phyloP scores from a whole-genome alignment of 2,797 vertebrate species.

The Leptatherina wallacei region DNA sequence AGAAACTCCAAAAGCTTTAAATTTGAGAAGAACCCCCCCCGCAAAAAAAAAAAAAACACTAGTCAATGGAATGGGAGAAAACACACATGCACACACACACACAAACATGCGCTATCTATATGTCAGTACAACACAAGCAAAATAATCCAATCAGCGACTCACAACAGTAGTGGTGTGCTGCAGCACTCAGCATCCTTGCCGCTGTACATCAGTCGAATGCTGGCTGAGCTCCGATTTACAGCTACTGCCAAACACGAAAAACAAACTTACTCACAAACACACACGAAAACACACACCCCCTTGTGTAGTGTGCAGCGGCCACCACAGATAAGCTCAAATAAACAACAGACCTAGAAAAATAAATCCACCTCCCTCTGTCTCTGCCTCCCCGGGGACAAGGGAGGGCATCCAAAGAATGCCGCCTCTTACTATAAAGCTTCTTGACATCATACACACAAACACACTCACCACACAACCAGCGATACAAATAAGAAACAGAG shows the following conservation, averaged over 20 bases:
- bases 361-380: constrained; percentile 60
- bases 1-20: neutral
- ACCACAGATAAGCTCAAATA: constrained; percentile 74
- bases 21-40: neutral
- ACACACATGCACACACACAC: constrained; percentile 11
- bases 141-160: constrained; percentile 57
- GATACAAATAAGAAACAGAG: constrained; percentile 68
- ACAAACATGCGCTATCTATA: constrained; percentile 27
- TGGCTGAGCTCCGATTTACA: constrained; percentile 72
- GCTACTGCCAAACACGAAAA: constrained; percentile 58
- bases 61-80: neutral
- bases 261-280: constrained; percentile 39
- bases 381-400: constrained; percentile 49
- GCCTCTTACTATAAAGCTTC: constrained; percentile 71
- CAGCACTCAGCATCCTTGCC: constrained; percentile 61
- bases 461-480: constrained; percentile 32
- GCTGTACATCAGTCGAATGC: constrained; percentile 73
- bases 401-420: constrained; percentile 70
- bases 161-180: constrained; percentile 33
- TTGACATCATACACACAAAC: constrained; percentile 56
- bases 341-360: constrained; percentile 77
- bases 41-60: neutral
- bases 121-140: constrained; percentile 36
- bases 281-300: constrained; percentile 48
- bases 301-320: constrained; percentile 63